A percentile compares a stretch with the other conserved stretches of the same genome.
Evolutionary conservation across 1,140 invertebrate genomes (phyloP).

Genomic region (Magallana angulata): DNA sequence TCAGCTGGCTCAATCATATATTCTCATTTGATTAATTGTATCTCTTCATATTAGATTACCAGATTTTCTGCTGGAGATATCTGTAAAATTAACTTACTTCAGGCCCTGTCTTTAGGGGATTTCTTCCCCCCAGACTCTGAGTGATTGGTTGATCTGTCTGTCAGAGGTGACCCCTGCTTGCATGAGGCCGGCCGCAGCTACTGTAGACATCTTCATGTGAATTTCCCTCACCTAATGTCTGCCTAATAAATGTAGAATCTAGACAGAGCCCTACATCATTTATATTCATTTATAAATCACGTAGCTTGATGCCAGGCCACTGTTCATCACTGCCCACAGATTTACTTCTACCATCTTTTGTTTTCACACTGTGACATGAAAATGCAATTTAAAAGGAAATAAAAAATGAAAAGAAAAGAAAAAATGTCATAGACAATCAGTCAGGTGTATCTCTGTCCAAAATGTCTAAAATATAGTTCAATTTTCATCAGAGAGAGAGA

Average conservation of each 20-base stretch:
- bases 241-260: background rate
- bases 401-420: too few relatives aligned
- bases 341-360: too few relatives aligned
- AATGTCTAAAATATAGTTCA: too few relatives aligned
- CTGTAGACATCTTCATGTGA: background rate
- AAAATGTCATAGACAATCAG: too few relatives aligned
- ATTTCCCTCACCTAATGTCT: background rate
- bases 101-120: background rate
- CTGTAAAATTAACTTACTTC: background rate
- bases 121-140: background rate
- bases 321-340: background rate
- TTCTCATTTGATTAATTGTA: too few relatives aligned
- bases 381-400: too few relatives aligned
- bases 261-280: constrained; percentile 1
- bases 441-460: too few relatives aligned
- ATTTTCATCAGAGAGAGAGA: too few relatives aligned
- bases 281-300: constrained; percentile 28
- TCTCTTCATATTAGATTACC: background rate
- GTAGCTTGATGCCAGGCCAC: background rate
- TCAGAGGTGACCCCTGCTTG: background rate
- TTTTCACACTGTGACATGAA: too few relatives aligned
- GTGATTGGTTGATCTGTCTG: background rate
- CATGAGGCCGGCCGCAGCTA: background rate
- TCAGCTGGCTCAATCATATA: too few relatives aligned
- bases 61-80: background rate